Evolutionary conservation across 92 coral and sea anemone genomes (phyloP).

Genomic region (Zoanthus solanderi): DNA sequence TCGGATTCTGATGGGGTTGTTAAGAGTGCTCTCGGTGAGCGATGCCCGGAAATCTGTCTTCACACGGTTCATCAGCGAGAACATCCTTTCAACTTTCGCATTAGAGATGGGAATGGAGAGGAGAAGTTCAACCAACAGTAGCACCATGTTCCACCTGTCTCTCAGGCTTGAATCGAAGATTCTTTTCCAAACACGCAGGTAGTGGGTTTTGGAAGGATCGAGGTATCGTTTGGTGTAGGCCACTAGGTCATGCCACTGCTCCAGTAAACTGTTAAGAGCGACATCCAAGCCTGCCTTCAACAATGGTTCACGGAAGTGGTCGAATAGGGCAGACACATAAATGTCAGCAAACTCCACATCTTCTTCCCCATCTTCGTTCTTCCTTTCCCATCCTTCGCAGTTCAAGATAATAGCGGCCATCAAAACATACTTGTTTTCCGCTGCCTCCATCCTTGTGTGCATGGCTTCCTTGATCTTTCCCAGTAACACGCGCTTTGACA

Average conservation of each 20-base stretch:
- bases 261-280: slow-evolving; percentile 18
- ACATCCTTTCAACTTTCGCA: slow-evolving; percentile 81
- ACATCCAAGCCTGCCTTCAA: slow-evolving; percentile 36
- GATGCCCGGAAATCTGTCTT: slow-evolving; percentile 73
- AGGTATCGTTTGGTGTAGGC: slow-evolving; percentile 72
- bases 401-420: slow-evolving; percentile 57
- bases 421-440: slow-evolving; percentile 52
- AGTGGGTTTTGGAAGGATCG: slow-evolving; percentile 52
- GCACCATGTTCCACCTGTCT: slow-evolving; percentile 67
- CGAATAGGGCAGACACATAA: slow-evolving; percentile 46
- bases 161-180: slow-evolving; percentile 69
- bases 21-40: slow-evolving; percentile 62
- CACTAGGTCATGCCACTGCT: slow-evolving; percentile 69
- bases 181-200: slow-evolving; percentile 79
- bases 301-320: slow-evolving; percentile 68
- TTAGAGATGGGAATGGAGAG: slow-evolving; percentile 66
- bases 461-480: slow-evolving; percentile 52
- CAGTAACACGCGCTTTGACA: slow-evolving; percentile 48
- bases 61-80: slow-evolving; percentile 71
- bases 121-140: slow-evolving; percentile 72
- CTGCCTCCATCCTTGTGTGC: slow-evolving; percentile 70
- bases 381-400: slow-evolving; percentile 76
- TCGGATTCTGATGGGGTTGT: slow-evolving; percentile 57
- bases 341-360: slow-evolving; percentile 69
- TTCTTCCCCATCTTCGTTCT: slow-evolving; percentile 60